Evolutionary conservation across 2,797 vertebrate species (phyloP).

Genomic region (Pristis pectinata): DNA sequence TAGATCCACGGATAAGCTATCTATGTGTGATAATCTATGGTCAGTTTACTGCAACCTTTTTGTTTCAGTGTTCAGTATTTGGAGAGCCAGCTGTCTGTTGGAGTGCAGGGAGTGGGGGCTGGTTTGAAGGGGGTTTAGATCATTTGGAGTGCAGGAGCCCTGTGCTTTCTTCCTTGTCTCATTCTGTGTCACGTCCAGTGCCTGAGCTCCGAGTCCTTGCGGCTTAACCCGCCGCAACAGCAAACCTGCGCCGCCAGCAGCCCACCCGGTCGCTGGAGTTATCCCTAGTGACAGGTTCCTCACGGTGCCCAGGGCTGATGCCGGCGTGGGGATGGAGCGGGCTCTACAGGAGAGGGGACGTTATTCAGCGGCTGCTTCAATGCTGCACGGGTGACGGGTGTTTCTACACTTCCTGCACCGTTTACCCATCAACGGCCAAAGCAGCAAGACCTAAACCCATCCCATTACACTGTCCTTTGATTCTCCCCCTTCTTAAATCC

Average conservation of each 20-base stretch:
- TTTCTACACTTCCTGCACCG: neutral
- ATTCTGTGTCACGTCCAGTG: neutral
- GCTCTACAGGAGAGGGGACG: too few relatives aligned
- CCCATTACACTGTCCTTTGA: neutral
- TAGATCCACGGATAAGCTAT: neutral
- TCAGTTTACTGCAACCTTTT: neutral
- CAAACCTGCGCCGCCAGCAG: neutral
- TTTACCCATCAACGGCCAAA: neutral
- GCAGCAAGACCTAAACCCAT: neutral
- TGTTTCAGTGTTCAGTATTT: neutral
- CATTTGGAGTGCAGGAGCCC: neutral
- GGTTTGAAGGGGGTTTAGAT: neutral
- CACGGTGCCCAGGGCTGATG: neutral
- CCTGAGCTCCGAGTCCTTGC: neutral
- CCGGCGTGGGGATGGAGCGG: neutral
- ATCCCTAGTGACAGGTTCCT: neutral
- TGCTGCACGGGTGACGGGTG: neutral
- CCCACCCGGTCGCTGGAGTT: neutral
- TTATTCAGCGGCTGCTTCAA: neutral
- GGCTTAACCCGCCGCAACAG: neutral
- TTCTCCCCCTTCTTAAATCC: slow-evolving; percentile 30
- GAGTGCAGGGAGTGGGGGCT: neutral
- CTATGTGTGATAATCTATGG: neutral
- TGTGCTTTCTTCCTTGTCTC: neutral
- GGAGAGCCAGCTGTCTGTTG: neutral